Evolutionary conservation across 2,113 vertebrate species (phyloP).

Genomic region (Clarias magur): DNA sequence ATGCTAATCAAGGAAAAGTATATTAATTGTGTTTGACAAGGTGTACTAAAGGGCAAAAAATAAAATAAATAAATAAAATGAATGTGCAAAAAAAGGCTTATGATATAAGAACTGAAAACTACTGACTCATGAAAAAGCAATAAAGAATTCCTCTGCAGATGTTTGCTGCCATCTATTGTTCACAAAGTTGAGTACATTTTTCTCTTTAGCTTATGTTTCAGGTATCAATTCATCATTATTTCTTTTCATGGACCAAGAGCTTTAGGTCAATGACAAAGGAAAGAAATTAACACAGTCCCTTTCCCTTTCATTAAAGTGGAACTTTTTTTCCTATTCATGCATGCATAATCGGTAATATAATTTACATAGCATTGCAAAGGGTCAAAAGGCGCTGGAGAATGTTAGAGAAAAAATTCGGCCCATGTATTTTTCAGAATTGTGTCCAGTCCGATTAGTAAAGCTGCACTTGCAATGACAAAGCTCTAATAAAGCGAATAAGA

Average conservation of each 20-base stretch:
- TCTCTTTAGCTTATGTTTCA: neutral
- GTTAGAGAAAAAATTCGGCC: neutral
- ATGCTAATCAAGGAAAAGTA: neutral
- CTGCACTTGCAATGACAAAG: neutral
- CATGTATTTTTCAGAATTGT: neutral
- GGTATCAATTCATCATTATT: neutral
- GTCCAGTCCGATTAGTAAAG: neutral
- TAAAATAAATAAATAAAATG: too few species aligned
- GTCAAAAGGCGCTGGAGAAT: neutral
- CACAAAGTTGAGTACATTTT: neutral
- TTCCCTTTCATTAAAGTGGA: neutral
- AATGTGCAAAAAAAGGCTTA: neutral
- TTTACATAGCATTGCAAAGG: neutral
- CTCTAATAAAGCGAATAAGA: neutral
- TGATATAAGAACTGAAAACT: neutral
- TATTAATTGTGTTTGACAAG: conserved; percentile 9
- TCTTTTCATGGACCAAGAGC: neutral
- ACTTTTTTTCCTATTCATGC: neutral
- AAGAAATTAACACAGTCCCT: neutral
- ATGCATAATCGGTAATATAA: neutral
- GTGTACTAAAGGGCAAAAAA: neutral
- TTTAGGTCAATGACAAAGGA: neutral
- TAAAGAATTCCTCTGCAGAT: neutral
- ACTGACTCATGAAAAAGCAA: conserved; percentile 5
- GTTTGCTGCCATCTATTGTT: conserved; percentile 34